Conservation (phyloP, 2,797 vertebrate species). For the Moxostoma hubbsi region DNA sequence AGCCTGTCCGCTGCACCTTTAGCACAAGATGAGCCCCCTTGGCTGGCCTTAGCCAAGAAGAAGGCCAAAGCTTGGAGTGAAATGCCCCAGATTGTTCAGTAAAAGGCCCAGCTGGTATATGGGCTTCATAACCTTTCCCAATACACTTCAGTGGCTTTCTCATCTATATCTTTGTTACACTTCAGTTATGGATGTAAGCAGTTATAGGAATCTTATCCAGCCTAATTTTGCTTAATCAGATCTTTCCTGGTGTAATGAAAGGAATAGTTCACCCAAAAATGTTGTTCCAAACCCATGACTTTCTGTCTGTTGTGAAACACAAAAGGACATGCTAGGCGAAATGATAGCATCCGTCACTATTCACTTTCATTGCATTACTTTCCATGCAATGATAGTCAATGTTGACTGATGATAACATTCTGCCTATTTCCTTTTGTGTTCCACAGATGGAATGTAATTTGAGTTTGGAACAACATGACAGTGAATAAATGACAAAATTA, state of each 20-base stretch:
- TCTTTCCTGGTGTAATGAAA: neutral
- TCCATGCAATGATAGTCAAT: too few species aligned
- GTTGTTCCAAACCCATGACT: too few species aligned
- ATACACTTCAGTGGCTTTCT: neutral
- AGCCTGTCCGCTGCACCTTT: constrained; percentile 64
- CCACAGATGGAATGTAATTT: too few species aligned
- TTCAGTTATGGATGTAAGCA: neutral
- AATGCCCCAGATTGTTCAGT: constrained; percentile 87
- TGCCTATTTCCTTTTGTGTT: too few species aligned
- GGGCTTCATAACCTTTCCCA: neutral
- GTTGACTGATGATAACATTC: too few species aligned
- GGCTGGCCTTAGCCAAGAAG: constrained; percentile 93
- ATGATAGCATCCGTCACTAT: too few species aligned
- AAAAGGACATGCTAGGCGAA: too few species aligned
- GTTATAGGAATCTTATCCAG: neutral
- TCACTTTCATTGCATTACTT: too few species aligned
- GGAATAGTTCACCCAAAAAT: too few species aligned
- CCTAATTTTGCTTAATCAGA: neutral
- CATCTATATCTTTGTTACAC: neutral
- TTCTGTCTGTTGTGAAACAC: too few species aligned
- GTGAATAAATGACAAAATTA: too few species aligned
- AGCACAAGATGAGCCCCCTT: constrained; percentile 83
- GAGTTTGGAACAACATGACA: too few species aligned
- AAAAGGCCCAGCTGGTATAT: constrained; percentile 48
- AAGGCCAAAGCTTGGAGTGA: constrained; percentile 95